A percentile compares a stretch with the other conserved stretches of the same genome.
phyloP scores from a whole-genome alignment of 92 coral and sea anemone genomes.

The Epizoanthus stellaris region DNA sequence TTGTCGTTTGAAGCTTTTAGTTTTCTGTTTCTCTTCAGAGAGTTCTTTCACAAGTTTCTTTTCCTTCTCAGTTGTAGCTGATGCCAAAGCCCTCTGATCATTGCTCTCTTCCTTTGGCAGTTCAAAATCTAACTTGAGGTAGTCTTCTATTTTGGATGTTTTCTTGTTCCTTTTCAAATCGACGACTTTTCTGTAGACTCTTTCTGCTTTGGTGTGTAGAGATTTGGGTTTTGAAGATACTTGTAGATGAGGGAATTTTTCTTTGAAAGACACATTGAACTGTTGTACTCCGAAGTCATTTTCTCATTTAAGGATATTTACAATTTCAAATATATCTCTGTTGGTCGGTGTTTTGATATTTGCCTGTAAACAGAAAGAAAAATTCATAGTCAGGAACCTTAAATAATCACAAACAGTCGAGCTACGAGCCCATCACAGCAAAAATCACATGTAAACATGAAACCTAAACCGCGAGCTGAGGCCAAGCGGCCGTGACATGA shows the following conservation, averaged over 20 bases:
- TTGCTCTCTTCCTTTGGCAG: slow-evolving; percentile 22
- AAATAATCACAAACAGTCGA: too few species aligned
- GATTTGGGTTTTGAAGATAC: slow-evolving; percentile 7
- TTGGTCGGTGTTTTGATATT: slow-evolving; percentile 13
- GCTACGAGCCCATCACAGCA: too few species aligned
- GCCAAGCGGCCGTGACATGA: too few species aligned
- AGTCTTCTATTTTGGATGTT: slow-evolving; percentile 1
- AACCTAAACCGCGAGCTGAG: neutral
- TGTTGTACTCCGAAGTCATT: slow-evolving; percentile 20
- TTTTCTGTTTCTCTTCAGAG: slow-evolving; percentile 5
- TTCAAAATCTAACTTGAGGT: slow-evolving; percentile 25
- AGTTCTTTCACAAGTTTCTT: slow-evolving; percentile 19
- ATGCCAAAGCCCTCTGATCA: slow-evolving; percentile 29
- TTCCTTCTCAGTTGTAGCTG: slow-evolving; percentile 32
- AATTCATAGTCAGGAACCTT: too few species aligned
- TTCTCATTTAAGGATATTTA: slow-evolving; percentile 33
- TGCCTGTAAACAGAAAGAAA: slow-evolving; percentile 24
- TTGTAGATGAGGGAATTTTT: neutral
- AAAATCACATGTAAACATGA: neutral
- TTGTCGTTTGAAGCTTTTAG: slow-evolving; percentile 8
- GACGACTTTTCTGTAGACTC: slow-evolving; percentile 13
- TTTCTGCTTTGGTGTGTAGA: slow-evolving; percentile 30
- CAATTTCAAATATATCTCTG: slow-evolving; percentile 6
- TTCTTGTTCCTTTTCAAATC: neutral
- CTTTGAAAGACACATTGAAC: slow-evolving; percentile 20